Conservation (phyloP, 2,113 vertebrate genomes). For the Felis chaus region DNA sequence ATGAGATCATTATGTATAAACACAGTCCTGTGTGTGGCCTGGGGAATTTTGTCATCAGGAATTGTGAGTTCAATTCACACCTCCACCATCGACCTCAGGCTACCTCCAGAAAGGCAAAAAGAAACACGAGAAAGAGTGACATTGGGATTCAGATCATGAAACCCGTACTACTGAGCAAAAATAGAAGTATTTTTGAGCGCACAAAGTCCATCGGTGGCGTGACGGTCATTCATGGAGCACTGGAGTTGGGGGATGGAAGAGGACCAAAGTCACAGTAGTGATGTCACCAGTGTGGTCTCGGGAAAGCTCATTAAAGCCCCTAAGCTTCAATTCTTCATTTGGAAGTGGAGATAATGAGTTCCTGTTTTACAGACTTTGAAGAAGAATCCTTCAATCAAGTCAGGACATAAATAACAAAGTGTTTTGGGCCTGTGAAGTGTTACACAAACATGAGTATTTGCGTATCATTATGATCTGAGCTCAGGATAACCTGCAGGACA, state of each 20-base stretch:
- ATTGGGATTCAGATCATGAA: neutral
- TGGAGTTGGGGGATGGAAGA: neutral
- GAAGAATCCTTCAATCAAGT: neutral
- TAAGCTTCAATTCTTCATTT: neutral
- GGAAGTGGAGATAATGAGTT: neutral
- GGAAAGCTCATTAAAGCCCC: neutral
- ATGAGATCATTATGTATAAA: constrained; percentile 60
- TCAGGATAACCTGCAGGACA: neutral
- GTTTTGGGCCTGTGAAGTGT: neutral
- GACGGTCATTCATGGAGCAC: neutral
- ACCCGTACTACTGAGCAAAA: neutral
- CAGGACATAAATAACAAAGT: neutral
- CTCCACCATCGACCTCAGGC: neutral
- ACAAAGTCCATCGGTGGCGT: neutral
- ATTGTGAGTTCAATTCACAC: constrained; percentile 53
- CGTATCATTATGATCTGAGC: neutral
- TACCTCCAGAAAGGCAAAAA: neutral
- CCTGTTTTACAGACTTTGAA: neutral
- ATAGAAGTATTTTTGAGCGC: neutral
- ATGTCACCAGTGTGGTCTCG: neutral
- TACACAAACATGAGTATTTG: neutral
- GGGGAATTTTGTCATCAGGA: constrained; percentile 43
- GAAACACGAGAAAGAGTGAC: neutral
- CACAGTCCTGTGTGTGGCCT: neutral
- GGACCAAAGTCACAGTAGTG: neutral